Conservation (phyloP, 2,888 invertebrate species). For the Seladonia tumulorum region DNA sequence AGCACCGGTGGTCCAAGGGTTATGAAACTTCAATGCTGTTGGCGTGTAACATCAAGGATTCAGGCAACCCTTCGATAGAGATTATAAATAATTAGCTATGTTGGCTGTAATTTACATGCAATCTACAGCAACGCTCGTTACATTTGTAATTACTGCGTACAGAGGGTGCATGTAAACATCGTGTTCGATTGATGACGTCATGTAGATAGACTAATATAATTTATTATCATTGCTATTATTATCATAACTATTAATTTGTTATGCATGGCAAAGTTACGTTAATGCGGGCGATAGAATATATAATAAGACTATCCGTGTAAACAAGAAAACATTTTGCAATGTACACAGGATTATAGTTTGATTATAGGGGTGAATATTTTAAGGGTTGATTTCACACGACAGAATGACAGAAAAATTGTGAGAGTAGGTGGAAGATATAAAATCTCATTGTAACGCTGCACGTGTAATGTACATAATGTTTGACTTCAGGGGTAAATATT, state of each 20-base stretch:
- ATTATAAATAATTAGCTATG: not conserved
- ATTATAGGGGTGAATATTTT: not conserved
- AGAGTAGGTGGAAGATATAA: too few relatives aligned
- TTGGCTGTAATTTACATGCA: not conserved
- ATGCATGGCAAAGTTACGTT: not conserved
- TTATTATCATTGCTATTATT: not conserved
- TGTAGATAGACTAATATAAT: not conserved
- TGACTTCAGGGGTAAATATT: too few relatives aligned
- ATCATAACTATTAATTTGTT: not conserved
- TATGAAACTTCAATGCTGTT: not conserved
- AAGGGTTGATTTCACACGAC: too few relatives aligned
- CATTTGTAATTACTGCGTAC: not conserved
- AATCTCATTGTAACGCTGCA: too few relatives aligned
- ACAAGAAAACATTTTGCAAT: not conserved
- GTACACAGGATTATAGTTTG: not conserved
- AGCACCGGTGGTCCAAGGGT: not conserved
- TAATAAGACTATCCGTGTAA: not conserved
- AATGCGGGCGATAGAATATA: not conserved
- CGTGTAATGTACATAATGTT: too few relatives aligned
- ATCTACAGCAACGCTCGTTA: not conserved
- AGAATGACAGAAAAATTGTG: too few relatives aligned
- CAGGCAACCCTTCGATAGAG: not conserved
- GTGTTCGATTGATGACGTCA: not conserved
- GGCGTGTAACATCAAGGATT: not conserved
- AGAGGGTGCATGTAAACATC: not conserved